Percentiles rank a stretch among this genome's conserved stretches.
Conservation (phyloP, 2,113 vertebrate genomes). For the Jacana jacana region DNA sequence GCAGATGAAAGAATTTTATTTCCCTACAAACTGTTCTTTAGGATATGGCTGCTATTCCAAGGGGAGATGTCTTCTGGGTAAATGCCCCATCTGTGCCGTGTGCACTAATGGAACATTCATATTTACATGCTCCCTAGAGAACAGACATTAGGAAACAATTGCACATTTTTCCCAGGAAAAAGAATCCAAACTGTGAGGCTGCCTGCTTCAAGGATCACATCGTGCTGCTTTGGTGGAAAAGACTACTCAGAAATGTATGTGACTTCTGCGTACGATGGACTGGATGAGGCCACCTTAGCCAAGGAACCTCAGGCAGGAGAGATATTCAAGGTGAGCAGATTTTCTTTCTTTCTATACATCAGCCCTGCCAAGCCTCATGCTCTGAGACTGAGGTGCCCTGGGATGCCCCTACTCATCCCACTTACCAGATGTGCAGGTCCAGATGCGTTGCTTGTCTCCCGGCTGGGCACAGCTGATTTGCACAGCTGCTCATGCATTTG, state of each 20-base stretch:
- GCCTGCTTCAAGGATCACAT: constrained; percentile 81
- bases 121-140: not conserved
- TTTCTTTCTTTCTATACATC: not conserved
- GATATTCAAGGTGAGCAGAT: constrained; percentile 80
- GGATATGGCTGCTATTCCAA: not conserved
- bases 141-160: not conserved
- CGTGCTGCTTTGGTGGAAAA: constrained; percentile 87
- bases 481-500: not conserved
- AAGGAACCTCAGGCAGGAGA: constrained; percentile 80
- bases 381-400: not conserved
- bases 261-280: constrained; percentile 81
- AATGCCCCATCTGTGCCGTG: not conserved
- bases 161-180: constrained; percentile 67
- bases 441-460: not conserved
- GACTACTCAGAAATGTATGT: constrained; percentile 86
- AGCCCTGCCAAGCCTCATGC: not conserved
- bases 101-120: not conserved
- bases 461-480: not conserved
- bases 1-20: not conserved
- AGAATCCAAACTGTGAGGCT: constrained; percentile 79
- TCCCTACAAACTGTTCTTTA: not conserved
- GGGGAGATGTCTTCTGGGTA: not conserved
- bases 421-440: not conserved
- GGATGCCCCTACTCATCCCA: fast-evolving
- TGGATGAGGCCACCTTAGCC: constrained; percentile 63